A percentile compares a stretch with the other conserved stretches of the same genome.
These are phyloP conservation scores for Typhlomys cinereus DNA, from an alignment of 2,113 vertebrate species.

Conservation along the genomic window DNA sequence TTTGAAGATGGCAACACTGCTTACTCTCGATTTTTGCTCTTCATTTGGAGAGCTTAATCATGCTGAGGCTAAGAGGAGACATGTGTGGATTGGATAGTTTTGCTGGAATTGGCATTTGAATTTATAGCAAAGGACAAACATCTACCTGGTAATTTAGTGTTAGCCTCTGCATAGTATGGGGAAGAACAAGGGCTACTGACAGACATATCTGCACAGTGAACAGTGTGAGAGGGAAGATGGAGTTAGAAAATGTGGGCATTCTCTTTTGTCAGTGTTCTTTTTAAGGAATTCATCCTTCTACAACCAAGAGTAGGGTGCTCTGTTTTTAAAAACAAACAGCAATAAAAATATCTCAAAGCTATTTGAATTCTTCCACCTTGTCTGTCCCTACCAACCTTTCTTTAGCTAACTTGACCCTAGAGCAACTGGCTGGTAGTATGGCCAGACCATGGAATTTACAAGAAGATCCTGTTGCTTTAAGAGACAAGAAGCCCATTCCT, in stretches of 20 bases:
- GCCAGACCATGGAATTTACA: neutral
- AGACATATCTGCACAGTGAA: neutral
- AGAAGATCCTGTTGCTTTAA: neutral
- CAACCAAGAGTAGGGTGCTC: slow-evolving; percentile 15
- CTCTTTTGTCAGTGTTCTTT: slow-evolving; percentile 29
- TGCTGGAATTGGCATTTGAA: slow-evolving; percentile 59
- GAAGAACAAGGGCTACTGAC: neutral
- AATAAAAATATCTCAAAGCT: slow-evolving; percentile 57
- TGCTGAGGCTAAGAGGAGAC: slow-evolving; percentile 7
- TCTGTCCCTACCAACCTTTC: slow-evolving; percentile 41
- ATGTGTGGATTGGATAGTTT: slow-evolving; percentile 34
- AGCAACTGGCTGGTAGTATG: slow-evolving; percentile 40
- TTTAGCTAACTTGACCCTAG: neutral
- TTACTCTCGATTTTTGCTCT: slow-evolving; percentile 47
- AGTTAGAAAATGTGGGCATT: neutral
- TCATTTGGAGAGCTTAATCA: slow-evolving; percentile 41
- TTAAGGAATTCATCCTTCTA: neutral
- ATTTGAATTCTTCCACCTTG: slow-evolving; percentile 51
- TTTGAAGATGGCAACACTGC: slow-evolving; percentile 4
- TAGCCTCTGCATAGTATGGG: neutral
- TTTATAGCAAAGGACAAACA: slow-evolving; percentile 47
- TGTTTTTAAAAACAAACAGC: slow-evolving; percentile 58
- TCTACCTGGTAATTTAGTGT: slow-evolving; percentile 17
- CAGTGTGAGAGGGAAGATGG: neutral
- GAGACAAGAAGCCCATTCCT: neutral